A percentile compares a stretch with the other conserved stretches of the same genome.
Conservation (phyloP, 2,113 vertebrate species). For the Buteo buteo region DNA sequence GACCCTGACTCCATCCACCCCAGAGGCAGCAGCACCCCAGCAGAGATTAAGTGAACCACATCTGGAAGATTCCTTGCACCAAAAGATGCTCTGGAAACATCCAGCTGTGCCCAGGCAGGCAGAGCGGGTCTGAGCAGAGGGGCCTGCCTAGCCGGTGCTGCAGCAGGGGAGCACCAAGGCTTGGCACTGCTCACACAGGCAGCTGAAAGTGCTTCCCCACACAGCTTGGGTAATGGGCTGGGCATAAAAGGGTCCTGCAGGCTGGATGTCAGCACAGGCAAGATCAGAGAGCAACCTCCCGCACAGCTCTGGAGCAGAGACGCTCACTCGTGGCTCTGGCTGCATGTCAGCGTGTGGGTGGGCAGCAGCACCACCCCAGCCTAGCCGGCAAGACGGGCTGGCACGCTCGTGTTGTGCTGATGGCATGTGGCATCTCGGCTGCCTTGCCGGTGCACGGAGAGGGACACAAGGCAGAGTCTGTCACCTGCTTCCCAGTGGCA, state of each 20-base stretch:
- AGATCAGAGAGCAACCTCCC: background rate
- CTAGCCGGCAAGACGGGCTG: background rate
- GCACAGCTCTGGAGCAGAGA: background rate
- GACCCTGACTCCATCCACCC: background rate
- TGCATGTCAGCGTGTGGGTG: fast-evolving
- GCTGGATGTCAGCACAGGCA: background rate
- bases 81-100: background rate
- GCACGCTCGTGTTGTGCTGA: fast-evolving
- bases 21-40: background rate
- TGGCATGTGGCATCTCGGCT: fast-evolving
- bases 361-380: background rate
- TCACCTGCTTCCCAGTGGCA: fast-evolving
- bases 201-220: background rate
- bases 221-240: background rate
- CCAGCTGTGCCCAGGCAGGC: no score
- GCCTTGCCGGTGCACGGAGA: background rate
- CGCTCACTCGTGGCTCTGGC: background rate
- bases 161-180: background rate
- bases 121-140: background rate
- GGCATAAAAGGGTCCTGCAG: background rate
- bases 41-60: background rate
- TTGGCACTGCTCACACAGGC: background rate
- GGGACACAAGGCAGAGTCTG: background rate
- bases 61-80: background rate
- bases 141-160: fast-evolving